These are phyloP conservation scores for Buceros bicornis DNA, from an alignment of 2,797 vertebrate genomes.

Conservation along the genomic window DNA sequence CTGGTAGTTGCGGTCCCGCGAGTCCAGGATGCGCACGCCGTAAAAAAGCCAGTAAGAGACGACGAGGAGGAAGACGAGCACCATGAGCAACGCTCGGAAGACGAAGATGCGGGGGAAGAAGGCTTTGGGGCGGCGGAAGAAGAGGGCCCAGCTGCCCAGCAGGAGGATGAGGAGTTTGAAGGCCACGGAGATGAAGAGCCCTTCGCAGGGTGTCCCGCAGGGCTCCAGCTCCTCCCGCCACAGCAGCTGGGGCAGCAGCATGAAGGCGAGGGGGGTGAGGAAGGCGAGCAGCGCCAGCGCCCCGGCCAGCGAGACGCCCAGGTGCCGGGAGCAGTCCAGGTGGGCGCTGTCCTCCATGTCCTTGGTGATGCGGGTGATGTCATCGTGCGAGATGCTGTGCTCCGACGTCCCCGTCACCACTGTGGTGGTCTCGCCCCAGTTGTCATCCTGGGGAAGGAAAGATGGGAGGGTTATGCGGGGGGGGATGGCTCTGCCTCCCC, in stretches of 20 bases:
- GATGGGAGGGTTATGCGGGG: accelerated
- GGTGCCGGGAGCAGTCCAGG: slow-evolving; percentile 90
- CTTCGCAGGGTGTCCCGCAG: slow-evolving; percentile 93
- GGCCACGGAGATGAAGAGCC: slow-evolving; percentile 95
- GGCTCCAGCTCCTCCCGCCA: slow-evolving; percentile 89
- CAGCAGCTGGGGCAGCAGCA: slow-evolving; percentile 90
- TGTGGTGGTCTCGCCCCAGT: slow-evolving; percentile 95
- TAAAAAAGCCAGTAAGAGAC: slow-evolving; percentile 97
- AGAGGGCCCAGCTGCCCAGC: slow-evolving; percentile 94
- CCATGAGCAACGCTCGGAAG: slow-evolving; percentile 91
- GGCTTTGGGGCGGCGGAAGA: slow-evolving; percentile 90
- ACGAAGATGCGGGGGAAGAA: slow-evolving; percentile 90
- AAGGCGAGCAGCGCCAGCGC: slow-evolving; percentile 90
- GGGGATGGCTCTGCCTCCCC: not conserved
- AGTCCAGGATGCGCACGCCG: slow-evolving; percentile 90
- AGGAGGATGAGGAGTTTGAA: slow-evolving; percentile 96
- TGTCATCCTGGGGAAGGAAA: slow-evolving; percentile 84
- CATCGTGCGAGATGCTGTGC: slow-evolving; percentile 94
- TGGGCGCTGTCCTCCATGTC: slow-evolving; percentile 94
- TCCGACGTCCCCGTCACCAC: slow-evolving; percentile 94
- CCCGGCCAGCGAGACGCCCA: slow-evolving; percentile 84
- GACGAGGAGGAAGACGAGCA: slow-evolving; percentile 91
- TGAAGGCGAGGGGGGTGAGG: slow-evolving; percentile 91
- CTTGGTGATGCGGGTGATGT: slow-evolving; percentile 93
- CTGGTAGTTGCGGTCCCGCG: slow-evolving; percentile 88